phyloP scores from a whole-genome alignment of 2,113 vertebrate species.

The Turdus rufiventris region DNA sequence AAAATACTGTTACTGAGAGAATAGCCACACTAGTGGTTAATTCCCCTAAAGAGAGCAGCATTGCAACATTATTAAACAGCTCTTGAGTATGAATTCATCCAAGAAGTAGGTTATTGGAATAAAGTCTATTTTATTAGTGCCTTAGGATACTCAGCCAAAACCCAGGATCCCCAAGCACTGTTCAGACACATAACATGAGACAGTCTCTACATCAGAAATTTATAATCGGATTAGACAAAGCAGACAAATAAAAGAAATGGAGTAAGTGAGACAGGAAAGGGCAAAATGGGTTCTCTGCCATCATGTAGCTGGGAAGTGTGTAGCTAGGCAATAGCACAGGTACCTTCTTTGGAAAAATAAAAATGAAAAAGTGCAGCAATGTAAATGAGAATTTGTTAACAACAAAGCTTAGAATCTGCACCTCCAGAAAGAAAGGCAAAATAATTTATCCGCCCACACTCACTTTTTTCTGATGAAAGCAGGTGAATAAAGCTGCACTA shows the following conservation, averaged over 20 bases:
- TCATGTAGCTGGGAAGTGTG: not conserved
- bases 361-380: conserved; percentile 57
- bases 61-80: not conserved
- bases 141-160: not conserved
- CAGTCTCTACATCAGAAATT: not conserved
- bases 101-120: conserved; percentile 12
- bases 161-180: not conserved
- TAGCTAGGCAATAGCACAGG: conserved; percentile 12
- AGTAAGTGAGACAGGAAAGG: not conserved
- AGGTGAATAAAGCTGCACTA: conserved; percentile 72
- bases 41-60: not conserved
- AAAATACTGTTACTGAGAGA: not conserved
- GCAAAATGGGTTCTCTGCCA: not conserved
- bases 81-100: conserved; percentile 1
- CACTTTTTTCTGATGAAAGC: conserved; percentile 73
- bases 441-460: conserved; percentile 77
- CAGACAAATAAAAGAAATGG: not conserved
- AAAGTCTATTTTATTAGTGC: not conserved
- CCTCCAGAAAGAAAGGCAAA: conserved; percentile 73
- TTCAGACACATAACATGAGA: not conserved
- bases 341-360: conserved; percentile 43
- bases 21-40: not conserved
- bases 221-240: not conserved
- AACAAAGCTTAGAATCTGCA: conserved; percentile 69
- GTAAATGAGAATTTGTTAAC: conserved; percentile 73